A percentile compares a stretch with the other conserved stretches of the same genome.
Evolutionary conservation across 2,888 invertebrate species (phyloP).

Genomic region (Sturmia bella): DNA sequence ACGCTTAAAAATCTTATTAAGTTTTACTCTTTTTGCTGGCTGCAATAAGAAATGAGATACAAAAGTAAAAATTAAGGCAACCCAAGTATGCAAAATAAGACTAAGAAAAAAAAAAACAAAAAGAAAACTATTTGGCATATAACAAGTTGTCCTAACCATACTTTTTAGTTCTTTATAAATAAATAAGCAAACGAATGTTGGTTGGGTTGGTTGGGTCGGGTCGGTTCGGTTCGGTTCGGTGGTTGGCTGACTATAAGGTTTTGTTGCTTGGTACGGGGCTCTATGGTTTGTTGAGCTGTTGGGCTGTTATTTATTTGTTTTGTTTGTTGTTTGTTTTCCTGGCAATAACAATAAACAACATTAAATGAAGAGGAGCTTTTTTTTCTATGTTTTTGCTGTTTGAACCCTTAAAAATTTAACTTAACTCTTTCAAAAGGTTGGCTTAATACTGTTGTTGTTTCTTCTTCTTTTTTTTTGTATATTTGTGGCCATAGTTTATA

Average conservation of each 20-base stretch:
- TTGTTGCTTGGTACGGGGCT: conserved; percentile 39
- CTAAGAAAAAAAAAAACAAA: not conserved
- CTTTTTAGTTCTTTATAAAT: conserved; percentile 13
- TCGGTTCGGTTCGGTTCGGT: conserved; percentile 31
- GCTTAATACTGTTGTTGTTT: conserved; percentile 11
- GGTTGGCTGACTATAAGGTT: conserved; percentile 29
- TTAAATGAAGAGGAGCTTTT: conserved; percentile 45
- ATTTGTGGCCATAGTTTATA: conserved; percentile 18
- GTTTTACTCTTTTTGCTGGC: conserved; percentile 30
- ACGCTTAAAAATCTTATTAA: conserved; percentile 51
- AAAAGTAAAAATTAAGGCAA: conserved; percentile 38
- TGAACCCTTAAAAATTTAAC: conserved; percentile 50
- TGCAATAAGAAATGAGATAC: conserved; percentile 34
- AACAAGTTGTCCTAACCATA: conserved; percentile 27
- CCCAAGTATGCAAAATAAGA: not conserved
- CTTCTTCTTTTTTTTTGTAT: not conserved
- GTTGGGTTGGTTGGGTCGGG: conserved; percentile 21
- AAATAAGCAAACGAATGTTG: conserved; percentile 23
- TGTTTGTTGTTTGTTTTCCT: conserved; percentile 37
- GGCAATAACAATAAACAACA: conserved; percentile 58
- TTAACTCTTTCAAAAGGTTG: conserved; percentile 56
- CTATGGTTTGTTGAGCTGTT: conserved; percentile 42
- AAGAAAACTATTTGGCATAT: conserved; percentile 49
- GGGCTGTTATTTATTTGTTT: conserved; percentile 41
- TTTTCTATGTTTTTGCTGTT: not conserved